Evolutionary conservation across 2,113 vertebrate species (phyloP).

Genomic region (Gasterosteus aculeatus): DNA sequence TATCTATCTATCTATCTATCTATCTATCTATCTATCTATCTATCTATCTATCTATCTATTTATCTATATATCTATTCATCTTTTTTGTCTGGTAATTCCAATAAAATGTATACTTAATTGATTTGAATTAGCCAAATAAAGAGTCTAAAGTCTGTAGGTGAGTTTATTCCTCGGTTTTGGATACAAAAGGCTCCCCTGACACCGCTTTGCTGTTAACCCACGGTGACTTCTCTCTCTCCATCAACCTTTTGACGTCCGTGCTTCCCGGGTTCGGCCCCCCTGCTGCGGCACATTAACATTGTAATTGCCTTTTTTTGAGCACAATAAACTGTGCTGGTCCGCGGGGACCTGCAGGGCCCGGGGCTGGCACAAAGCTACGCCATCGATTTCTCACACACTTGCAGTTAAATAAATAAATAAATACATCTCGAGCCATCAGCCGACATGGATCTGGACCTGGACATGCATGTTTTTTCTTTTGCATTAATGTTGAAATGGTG

Average conservation of each 20-base stretch:
- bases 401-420: conserved; percentile 42
- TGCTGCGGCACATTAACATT: conserved; percentile 92
- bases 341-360: conserved; percentile 67
- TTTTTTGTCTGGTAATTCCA: background rate
- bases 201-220: conserved; percentile 82
- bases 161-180: conserved; percentile 37
- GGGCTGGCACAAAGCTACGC: conserved; percentile 73
- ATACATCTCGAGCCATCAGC: conserved; percentile 52
- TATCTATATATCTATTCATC: background rate
- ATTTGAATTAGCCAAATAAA: background rate
- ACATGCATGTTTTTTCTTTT: conserved; percentile 34
- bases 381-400: conserved; percentile 83
- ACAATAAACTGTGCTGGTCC: conserved; percentile 70
- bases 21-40: conserved; percentile 45
- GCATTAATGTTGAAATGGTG: conserved; percentile 22
- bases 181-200: conserved; percentile 77
- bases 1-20: conserved; percentile 34
- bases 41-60: conserved; percentile 13
- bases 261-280: conserved; percentile 59
- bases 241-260: conserved; percentile 51
- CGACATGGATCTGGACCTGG: conserved; percentile 57
- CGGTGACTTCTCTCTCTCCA: conserved; percentile 76
- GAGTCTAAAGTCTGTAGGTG: background rate
- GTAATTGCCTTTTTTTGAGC: conserved; percentile 90
- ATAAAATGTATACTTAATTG: background rate